Conservation (phyloP, 2,797 vertebrate species). For the Schizothorax lantsangensis region DNA sequence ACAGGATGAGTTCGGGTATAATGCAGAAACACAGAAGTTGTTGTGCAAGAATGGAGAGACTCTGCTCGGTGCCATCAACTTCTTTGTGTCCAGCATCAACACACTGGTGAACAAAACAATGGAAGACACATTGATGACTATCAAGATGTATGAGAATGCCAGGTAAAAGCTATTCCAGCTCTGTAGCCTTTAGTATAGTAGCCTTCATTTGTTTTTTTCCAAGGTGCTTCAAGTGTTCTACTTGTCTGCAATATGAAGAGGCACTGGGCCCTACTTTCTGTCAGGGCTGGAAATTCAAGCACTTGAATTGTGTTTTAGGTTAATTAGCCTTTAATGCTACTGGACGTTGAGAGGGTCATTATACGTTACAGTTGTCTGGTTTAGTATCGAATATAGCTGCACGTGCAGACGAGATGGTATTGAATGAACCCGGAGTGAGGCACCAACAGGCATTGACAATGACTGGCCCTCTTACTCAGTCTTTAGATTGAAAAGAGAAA, state of each 20-base stretch:
- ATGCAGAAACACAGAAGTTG: slow-evolving; percentile 95
- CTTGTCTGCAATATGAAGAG: neutral
- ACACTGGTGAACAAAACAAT: slow-evolving; percentile 97
- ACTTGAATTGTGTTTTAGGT: slow-evolving; percentile 5
- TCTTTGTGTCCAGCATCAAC: slow-evolving; percentile 98
- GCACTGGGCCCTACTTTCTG: slow-evolving; percentile 12
- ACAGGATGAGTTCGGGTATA: slow-evolving; percentile 97
- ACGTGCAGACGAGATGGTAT: neutral
- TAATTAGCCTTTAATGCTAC: slow-evolving; percentile 12
- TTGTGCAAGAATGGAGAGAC: slow-evolving; percentile 97
- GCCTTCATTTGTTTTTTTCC: neutral
- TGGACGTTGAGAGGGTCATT: neutral
- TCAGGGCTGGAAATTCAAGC: slow-evolving; percentile 8
- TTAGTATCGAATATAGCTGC: slow-evolving; percentile 2
- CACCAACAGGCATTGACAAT: neutral
- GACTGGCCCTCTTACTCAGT: neutral
- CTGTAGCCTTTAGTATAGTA: neutral
- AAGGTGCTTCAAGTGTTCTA: neutral
- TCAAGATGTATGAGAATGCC: slow-evolving; percentile 94
- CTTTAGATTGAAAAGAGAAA: neutral
- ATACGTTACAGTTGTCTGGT: neutral
- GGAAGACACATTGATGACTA: slow-evolving; percentile 96
- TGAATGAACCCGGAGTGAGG: neutral
- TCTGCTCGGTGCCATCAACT: slow-evolving; percentile 93
- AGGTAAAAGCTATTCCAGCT: slow-evolving; percentile 75